Percentiles rank a stretch among this genome's conserved stretches.
phyloP scores from a whole-genome alignment of 2,888 invertebrate genomes.

The Eupsilia transversa region DNA sequence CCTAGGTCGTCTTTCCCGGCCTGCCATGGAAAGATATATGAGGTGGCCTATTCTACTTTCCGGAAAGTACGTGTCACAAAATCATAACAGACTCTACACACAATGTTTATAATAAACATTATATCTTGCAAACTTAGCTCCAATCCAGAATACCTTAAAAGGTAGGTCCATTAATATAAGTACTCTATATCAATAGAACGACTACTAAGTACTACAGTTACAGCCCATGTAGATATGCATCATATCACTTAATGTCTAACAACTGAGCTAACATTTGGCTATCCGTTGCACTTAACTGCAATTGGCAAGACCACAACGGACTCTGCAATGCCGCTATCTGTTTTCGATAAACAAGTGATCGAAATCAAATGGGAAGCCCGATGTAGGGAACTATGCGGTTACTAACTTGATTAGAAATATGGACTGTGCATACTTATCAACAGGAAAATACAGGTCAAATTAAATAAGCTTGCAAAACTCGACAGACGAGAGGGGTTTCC shows the following conservation, averaged over 20 bases:
- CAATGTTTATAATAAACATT: neutral
- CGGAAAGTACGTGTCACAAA: too few species aligned
- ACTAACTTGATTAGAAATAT: conserved; percentile 28
- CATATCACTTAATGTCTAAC: conserved; percentile 57
- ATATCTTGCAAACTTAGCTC: neutral
- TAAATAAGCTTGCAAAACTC: neutral
- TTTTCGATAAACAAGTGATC: conserved; percentile 58
- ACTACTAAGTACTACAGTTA: conserved; percentile 6
- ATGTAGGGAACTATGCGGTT: conserved; percentile 20
- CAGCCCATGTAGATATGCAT: conserved; percentile 12
- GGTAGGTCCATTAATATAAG: neutral
- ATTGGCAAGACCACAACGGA: conserved; percentile 62
- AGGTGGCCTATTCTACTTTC: neutral
- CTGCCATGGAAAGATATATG: neutral
- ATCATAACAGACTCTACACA: neutral
- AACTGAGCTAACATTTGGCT: conserved; percentile 48
- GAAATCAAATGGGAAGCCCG: conserved; percentile 48
- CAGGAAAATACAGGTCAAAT: neutral
- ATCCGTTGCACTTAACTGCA: conserved; percentile 61
- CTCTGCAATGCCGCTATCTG: conserved; percentile 52
- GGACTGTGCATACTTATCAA: neutral
- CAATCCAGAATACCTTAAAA: neutral
- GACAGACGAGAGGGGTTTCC: neutral
- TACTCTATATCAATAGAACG: neutral
- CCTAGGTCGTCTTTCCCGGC: too few species aligned